These are phyloP conservation scores for Bhutanitis thaidina DNA, from an alignment of 2,888 invertebrate species.

Conservation along the genomic window DNA sequence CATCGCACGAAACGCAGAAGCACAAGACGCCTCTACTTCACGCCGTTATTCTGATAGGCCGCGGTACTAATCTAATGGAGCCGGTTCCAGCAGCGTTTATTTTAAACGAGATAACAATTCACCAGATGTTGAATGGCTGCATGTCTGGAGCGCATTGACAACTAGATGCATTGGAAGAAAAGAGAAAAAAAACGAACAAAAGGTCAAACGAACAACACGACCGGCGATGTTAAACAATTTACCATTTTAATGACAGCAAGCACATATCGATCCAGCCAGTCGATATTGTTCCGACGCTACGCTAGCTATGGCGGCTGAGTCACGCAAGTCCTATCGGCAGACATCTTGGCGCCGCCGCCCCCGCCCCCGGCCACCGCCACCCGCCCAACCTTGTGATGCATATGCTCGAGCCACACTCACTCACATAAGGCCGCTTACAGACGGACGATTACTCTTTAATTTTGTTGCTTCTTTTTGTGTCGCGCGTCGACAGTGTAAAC, in stretches of 20 bases:
- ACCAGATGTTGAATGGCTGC: too few species aligned
- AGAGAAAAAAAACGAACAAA: background rate
- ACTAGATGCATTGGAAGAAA: too few species aligned
- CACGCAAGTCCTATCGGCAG: conserved; percentile 34
- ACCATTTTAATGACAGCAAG: conserved; percentile 14
- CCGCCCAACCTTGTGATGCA: conserved; percentile 1
- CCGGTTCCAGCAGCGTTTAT: too few species aligned
- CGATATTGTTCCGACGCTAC: background rate
- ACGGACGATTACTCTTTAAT: background rate
- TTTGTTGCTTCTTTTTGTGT: too few species aligned
- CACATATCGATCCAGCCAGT: background rate
- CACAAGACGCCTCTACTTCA: too few species aligned
- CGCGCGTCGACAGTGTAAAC: too few species aligned
- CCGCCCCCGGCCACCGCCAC: conserved; percentile 18
- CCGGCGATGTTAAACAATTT: conserved; percentile 8
- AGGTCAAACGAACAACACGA: background rate
- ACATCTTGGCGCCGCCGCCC: conserved; percentile 31
- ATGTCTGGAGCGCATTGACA: too few species aligned
- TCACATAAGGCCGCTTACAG: conserved; percentile 7
- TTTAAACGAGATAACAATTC: too few species aligned
- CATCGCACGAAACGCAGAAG: too few species aligned
- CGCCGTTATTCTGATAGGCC: too few species aligned
- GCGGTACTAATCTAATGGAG: too few species aligned
- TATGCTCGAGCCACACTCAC: background rate
- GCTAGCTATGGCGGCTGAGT: conserved; percentile 7